Percentiles rank a stretch among this genome's conserved stretches.
These are phyloP conservation scores for Neoarius graeffei DNA, from an alignment of 2,113 vertebrate species.

Conservation along the genomic window DNA sequence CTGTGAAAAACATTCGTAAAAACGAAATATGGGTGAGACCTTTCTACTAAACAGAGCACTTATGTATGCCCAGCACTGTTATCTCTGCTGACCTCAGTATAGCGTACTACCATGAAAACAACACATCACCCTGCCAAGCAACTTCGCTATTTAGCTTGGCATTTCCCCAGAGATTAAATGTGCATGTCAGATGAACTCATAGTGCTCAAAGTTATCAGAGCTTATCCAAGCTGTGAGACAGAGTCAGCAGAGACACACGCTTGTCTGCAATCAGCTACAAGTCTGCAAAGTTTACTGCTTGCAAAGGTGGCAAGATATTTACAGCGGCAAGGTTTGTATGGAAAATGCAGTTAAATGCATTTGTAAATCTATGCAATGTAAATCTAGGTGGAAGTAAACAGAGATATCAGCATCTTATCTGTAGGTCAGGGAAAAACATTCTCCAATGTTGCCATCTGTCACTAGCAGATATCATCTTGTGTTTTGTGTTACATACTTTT, in stretches of 20 bases:
- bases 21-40: not conserved
- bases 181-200: constrained; percentile 28
- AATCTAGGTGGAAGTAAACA: not conserved
- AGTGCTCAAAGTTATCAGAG: not conserved
- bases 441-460: not conserved
- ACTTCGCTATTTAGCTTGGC: constrained; percentile 5
- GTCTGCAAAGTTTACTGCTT: not conserved
- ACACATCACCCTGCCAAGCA: not conserved
- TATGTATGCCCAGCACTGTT: not conserved
- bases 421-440: not conserved
- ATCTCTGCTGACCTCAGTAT: constrained; percentile 21
- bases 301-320: not conserved
- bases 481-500: not conserved
- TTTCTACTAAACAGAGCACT: not conserved
- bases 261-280: not conserved
- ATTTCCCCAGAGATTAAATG: constrained; percentile 21
- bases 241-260: not conserved
- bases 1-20: not conserved
- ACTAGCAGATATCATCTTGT: not conserved
- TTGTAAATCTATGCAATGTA: not conserved
- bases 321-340: not conserved
- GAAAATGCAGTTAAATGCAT: not conserved
- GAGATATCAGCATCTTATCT: not conserved
- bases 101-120: not conserved
- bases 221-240: not conserved